These are phyloP conservation scores for Lydus trimaculatus DNA, from an alignment of 2,888 invertebrate genomes.

Conservation along the genomic window DNA sequence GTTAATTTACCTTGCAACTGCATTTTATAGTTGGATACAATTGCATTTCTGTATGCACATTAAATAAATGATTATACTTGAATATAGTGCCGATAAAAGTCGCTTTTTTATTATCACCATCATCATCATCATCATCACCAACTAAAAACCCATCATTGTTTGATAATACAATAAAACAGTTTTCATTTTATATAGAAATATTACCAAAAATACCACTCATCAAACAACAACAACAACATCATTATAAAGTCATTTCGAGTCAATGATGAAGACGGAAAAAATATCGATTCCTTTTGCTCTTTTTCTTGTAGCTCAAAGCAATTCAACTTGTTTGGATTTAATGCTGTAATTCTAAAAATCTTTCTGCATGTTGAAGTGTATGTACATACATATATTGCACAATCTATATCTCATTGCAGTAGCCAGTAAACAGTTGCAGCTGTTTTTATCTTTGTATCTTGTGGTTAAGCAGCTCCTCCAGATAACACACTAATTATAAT, in stretches of 20 bases:
- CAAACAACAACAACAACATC: background rate
- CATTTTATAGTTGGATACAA: background rate
- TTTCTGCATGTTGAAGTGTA: background rate
- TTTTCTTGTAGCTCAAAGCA: background rate
- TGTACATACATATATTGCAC: background rate
- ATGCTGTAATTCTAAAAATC: background rate
- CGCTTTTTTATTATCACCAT: background rate
- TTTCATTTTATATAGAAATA: background rate
- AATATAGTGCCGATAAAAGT: background rate
- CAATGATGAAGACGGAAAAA: background rate
- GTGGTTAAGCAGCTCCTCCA: slow-evolving; percentile 14
- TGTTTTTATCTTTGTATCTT: slow-evolving; percentile 11
- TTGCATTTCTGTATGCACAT: background rate
- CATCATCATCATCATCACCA: background rate
- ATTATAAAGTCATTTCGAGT: slow-evolving; percentile 10
- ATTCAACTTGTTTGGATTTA: background rate
- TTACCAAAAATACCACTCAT: background rate
- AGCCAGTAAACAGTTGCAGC: background rate
- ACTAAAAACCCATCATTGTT: background rate
- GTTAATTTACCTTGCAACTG: slow-evolving; percentile 1
- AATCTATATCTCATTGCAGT: background rate
- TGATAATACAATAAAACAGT: slow-evolving; percentile 4
- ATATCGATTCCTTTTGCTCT: too few relatives aligned
- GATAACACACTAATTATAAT: slow-evolving; percentile 19
- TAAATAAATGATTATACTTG: background rate